These are phyloP conservation scores for Phoebastria nigripes DNA, from an alignment of 2,797 vertebrate species.

Conservation along the genomic window DNA sequence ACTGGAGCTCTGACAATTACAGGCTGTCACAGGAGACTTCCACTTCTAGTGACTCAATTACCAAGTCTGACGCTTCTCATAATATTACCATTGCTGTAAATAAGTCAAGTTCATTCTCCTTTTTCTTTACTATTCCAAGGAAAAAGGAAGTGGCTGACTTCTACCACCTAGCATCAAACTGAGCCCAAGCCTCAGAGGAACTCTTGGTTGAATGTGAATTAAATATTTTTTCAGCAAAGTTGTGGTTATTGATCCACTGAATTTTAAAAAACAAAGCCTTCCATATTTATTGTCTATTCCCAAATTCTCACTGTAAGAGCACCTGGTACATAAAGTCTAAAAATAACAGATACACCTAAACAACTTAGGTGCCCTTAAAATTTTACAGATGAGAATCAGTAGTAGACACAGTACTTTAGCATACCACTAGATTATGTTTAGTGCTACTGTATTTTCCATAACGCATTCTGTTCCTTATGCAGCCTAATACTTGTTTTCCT, in stretches of 20 bases:
- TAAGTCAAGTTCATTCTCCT: background rate
- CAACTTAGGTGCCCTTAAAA: background rate
- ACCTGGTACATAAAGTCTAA: background rate
- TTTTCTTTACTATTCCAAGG: background rate
- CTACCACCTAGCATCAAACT: background rate
- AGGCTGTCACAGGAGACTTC: constrained; percentile 18
- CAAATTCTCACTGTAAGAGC: background rate
- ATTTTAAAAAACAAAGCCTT: background rate
- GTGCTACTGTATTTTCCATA: background rate
- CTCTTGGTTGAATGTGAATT: background rate
- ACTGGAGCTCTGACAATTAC: background rate
- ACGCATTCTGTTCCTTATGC: background rate
- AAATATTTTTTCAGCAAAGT: background rate
- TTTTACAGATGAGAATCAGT: background rate
- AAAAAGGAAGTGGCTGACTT: background rate
- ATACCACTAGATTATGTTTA: background rate
- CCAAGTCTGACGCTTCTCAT: background rate
- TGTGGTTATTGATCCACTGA: background rate
- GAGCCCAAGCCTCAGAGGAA: background rate
- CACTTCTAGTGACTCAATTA: background rate
- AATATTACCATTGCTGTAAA: background rate
- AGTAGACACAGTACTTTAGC: background rate
- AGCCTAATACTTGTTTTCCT: background rate
- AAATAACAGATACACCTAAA: background rate
- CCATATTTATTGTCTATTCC: background rate